Conservation (phyloP, 1,140 invertebrate genomes). For the Elymnias hypermnestra region DNA sequence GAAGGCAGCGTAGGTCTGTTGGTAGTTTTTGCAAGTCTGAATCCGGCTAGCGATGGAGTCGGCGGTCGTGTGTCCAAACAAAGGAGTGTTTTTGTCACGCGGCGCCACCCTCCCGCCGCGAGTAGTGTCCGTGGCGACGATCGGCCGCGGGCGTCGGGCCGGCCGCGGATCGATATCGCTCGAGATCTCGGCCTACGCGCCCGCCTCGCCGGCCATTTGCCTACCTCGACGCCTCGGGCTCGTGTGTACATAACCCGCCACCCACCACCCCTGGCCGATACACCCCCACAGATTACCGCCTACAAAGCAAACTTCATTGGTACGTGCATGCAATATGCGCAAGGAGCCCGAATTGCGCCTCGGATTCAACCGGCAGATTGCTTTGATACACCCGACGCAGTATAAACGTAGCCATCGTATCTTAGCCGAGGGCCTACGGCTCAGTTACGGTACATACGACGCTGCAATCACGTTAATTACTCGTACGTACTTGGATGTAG, state of each 20-base stretch:
- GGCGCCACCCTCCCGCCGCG: constrained; percentile 51
- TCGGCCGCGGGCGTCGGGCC: constrained; percentile 43
- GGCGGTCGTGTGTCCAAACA: constrained; percentile 39
- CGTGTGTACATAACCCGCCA: constrained; percentile 71
- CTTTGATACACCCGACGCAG: constrained; percentile 57
- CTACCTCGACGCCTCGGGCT: constrained; percentile 70
- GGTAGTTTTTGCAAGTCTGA: no score
- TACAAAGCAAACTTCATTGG: constrained; percentile 75
- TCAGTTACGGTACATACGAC: constrained; percentile 31
- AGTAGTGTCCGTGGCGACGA: constrained; percentile 55
- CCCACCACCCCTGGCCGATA: constrained; percentile 60
- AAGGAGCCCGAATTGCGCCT: constrained; percentile 66
- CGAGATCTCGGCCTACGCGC: constrained; percentile 70
- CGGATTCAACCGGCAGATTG: constrained; percentile 49
- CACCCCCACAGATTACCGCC: constrained; percentile 73
- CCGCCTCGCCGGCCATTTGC: constrained; percentile 72
- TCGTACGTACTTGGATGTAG: constrained; percentile 18
- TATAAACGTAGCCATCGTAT: no score
- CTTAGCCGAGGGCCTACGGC: no score
- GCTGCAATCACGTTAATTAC: constrained; percentile 65
- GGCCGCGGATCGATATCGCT: constrained; percentile 67
- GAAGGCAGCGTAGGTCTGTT: no score
- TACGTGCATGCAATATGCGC: constrained; percentile 74
- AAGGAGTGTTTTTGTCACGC: constrained; percentile 67
- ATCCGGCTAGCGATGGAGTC: neutral